Percentiles rank a stretch among this genome's conserved stretches.
Evolutionary conservation across 2,113 vertebrate species (phyloP).

Genomic region (Agapornis roseicollis): DNA sequence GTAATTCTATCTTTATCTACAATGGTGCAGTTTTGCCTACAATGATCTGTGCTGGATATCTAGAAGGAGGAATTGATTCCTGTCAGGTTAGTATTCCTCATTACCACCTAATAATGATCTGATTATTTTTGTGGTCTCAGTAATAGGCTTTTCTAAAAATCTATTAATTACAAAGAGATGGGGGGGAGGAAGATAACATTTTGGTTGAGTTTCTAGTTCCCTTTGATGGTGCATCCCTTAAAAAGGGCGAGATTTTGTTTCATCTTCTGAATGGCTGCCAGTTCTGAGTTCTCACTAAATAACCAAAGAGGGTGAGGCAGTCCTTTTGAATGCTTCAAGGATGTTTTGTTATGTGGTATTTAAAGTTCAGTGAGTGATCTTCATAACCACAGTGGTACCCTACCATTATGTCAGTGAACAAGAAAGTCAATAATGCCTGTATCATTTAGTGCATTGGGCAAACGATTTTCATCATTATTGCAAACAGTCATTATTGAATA

Average conservation of each 20-base stretch:
- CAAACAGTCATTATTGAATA: neutral
- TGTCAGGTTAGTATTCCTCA: slow-evolving; percentile 82
- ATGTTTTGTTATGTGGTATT: neutral
- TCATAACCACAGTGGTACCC: neutral
- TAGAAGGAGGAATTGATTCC: slow-evolving; percentile 80
- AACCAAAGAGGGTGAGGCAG: neutral
- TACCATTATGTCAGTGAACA: neutral
- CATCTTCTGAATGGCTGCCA: neutral
- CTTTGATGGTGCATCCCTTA: neutral
- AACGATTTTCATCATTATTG: neutral
- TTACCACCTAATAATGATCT: neutral
- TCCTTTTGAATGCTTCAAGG: neutral
- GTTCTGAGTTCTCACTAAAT: neutral
- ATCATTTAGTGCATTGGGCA: neutral
- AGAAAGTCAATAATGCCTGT: neutral
- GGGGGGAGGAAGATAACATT: neutral
- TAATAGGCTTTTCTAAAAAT: fast-evolving
- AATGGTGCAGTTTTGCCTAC: slow-evolving; percentile 71
- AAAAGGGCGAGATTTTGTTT: neutral
- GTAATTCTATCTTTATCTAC: slow-evolving; percentile 75
- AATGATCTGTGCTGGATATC: slow-evolving; percentile 89
- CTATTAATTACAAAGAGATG: neutral
- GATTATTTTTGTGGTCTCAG: neutral
- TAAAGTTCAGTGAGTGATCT: neutral
- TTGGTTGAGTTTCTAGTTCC: neutral